A percentile compares a stretch with the other conserved stretches of the same genome.
Conservation (phyloP, 2,888 invertebrate genomes). For the Pyrrhosoma nymphula region DNA sequence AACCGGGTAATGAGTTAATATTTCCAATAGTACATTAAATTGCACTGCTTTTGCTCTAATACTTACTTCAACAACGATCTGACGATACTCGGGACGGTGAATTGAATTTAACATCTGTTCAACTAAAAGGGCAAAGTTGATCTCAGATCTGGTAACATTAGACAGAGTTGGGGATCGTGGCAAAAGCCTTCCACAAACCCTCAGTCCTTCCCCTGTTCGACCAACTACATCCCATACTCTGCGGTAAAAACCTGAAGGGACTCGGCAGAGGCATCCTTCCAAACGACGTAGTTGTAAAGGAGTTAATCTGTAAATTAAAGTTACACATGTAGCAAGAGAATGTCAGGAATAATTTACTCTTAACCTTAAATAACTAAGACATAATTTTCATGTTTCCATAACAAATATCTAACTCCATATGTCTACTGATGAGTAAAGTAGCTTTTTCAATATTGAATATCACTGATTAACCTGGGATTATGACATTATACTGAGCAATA, state of each 20-base stretch:
- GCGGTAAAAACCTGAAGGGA: conserved; percentile 96
- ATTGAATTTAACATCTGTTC: conserved; percentile 89
- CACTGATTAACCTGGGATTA: too few species aligned
- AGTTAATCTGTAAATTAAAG: conserved; percentile 82
- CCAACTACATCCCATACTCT: conserved; percentile 93
- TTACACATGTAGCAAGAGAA: neutral
- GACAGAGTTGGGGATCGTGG: conserved; percentile 96
- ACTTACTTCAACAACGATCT: conserved; percentile 83
- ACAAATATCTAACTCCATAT: neutral
- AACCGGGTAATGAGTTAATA: too few species aligned
- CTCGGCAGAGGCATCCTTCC: conserved; percentile 97
- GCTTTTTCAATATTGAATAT: too few species aligned
- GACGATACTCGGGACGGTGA: conserved; percentile 84
- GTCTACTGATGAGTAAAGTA: too few species aligned
- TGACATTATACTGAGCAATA: too few species aligned
- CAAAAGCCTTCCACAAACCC: conserved; percentile 90
- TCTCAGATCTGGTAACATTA: conserved; percentile 97
- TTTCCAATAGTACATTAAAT: too few species aligned
- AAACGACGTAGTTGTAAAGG: conserved; percentile 92
- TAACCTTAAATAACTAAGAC: too few species aligned
- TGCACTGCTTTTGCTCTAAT: neutral
- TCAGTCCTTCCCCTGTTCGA: conserved; percentile 93
- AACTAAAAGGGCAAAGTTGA: conserved; percentile 95
- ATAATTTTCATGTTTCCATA: neutral
- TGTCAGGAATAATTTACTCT: neutral